Conservation (phyloP, 2,113 vertebrate species). For the Probosciger aterrimus region DNA sequence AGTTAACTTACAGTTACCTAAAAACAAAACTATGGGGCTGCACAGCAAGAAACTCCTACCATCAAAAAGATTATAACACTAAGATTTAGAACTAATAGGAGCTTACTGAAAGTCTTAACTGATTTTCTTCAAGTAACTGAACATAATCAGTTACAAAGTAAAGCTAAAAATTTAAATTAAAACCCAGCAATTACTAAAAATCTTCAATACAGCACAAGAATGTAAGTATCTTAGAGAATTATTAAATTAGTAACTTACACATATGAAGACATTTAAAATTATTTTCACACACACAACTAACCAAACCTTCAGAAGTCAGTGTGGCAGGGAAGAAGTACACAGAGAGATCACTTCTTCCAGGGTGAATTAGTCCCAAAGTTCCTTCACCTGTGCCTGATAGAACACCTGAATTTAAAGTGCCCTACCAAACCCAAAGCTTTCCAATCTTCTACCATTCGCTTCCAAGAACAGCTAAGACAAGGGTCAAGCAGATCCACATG, state of each 20-base stretch:
- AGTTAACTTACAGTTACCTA: neutral
- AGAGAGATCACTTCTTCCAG: no score
- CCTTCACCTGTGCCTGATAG: neutral
- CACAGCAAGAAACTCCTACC: conserved; percentile 35
- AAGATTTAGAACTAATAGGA: conserved; percentile 70
- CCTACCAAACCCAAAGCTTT: neutral
- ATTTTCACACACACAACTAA: neutral
- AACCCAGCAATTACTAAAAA: neutral
- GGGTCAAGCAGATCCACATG: fast-evolving
- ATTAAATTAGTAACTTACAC: neutral
- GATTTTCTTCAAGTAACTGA: conserved; percentile 12
- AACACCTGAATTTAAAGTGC: neutral
- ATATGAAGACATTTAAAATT: fast-evolving
- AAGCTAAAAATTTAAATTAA: neutral
- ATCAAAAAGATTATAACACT: conserved; percentile 60
- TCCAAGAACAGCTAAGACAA: neutral
- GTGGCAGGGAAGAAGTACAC: neutral
- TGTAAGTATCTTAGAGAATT: neutral
- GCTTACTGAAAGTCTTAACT: conserved; percentile 61
- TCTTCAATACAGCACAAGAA: neutral
- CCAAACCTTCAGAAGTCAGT: neutral
- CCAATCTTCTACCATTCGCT: no score
- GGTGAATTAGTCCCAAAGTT: neutral
- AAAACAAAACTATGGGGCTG: neutral
- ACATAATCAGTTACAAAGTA: neutral